Conservation (phyloP, 1,140 invertebrate species). For the Aethina tumida region DNA sequence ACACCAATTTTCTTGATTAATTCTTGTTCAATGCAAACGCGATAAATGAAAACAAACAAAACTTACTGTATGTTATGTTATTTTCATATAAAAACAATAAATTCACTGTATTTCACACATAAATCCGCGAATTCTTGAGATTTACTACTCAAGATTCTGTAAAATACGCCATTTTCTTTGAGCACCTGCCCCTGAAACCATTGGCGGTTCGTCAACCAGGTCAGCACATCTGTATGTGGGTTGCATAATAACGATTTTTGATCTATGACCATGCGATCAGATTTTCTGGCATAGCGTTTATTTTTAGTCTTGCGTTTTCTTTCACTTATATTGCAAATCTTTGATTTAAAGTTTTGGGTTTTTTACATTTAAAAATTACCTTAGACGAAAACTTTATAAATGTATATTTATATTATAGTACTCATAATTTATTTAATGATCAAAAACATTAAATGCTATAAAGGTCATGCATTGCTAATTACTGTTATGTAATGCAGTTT, state of each 20-base stretch:
- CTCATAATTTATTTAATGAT: too few species aligned
- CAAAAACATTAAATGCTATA: too few species aligned
- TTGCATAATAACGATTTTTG: constrained; percentile 16
- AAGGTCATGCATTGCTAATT: too few species aligned
- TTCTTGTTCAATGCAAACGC: neutral
- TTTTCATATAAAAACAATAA: constrained; percentile 9
- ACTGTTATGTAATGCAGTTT: too few species aligned
- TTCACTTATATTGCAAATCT: too few species aligned
- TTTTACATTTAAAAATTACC: too few species aligned
- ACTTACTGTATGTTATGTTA: constrained; percentile 16
- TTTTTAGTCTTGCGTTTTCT: neutral
- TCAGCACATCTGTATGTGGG: constrained; percentile 11
- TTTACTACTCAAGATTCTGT: constrained; percentile 3
- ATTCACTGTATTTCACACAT: constrained; percentile 6
- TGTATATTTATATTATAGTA: too few species aligned
- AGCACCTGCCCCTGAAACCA: constrained; percentile 15
- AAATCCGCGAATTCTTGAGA: constrained; percentile 11
- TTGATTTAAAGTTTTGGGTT: too few species aligned
- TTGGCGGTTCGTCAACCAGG: constrained; percentile 13
- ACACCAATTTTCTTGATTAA: constrained; percentile 6
- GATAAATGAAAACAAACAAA: constrained; percentile 16
- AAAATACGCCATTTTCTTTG: constrained; percentile 22
- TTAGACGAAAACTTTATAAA: too few species aligned
- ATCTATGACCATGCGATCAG: too few species aligned
- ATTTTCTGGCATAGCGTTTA: neutral